Base-by-base conservation (phyloP, 2,113 vertebrate genomes). In the Odontesthes bonariensis region DNA sequence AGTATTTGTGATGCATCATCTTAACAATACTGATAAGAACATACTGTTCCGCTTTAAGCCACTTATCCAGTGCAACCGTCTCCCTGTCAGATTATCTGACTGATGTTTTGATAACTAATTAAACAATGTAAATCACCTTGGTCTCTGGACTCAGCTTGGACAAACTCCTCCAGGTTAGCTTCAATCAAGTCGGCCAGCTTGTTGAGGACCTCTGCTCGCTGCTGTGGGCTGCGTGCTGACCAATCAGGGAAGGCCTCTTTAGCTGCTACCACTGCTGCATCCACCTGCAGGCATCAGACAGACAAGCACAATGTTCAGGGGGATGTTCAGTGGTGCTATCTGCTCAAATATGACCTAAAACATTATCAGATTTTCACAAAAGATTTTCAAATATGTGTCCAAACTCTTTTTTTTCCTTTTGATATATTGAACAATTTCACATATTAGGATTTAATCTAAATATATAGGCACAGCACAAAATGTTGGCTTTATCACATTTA, bases 81-180 rank as follows among this genome's bases (percentile, higher is more conserved):
- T 38, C 14, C 42, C 42, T 14, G 42, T 14, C 13, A 16, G 13
- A 44, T 16, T 2, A 44, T 44, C 14, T 14, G 13, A 3, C 13
- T 49, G 46, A 7, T 19, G 46, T 6, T 8, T n/a, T 49, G 19
- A 49, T 49, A 49, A 49, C 16, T 17, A n/a, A 57, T 59, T 13
- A 33, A 52, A 64, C 23, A 14, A 12, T 31, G 12, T n/a, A 35
- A 66, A 27, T 54, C 31, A 98, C 98, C 98, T 94, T 99, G 98
- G 92, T 99, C 98, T 88, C 92, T 96, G 77, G 97, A 98, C 71
- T 99, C 98, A 0, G 97, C 98, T 87, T 94, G 93, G 3, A 94
- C 96, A 73, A 99, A 95, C 47, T 95, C 96, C 77, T 98, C 97
- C 84, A 97, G 79, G 5, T 95, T 92, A 53, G 82, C 88, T 44